Evolutionary conservation across 2,888 invertebrate species (phyloP), one percentile per base, ranked within the genome.

Genomic region (Sinhomidia bicolor): DNA sequence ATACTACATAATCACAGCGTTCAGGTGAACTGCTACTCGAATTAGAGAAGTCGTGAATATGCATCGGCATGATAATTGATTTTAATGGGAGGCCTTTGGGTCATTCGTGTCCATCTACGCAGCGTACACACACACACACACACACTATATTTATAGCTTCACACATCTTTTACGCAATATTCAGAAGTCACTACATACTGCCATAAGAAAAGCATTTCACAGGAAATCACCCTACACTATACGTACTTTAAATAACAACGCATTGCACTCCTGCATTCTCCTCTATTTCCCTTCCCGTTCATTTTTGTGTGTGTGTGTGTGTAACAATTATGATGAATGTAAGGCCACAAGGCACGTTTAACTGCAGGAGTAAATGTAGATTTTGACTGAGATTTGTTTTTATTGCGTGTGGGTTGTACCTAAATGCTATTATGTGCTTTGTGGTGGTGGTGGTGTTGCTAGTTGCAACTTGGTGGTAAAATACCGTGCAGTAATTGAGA

Each of bases 61-160:
- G 36, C 79, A 78, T 80, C 68, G 71, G 80, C 71, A 80, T 36
- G 80, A 86, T 86, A 86, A 86, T 86, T 86, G 86, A 86, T 86
- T 86, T 44, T 86, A 86, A 86, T 86, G 86, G 86, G 86, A 86
- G 86, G 86, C 80, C 80, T 80, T 68, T 23, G 44, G 80, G 86
- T 80, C 62, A 80, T 80, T 78, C 54, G 78, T 78, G 78, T 17
- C 1, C 51, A 4, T 78, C 17, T 5, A 1, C 54, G 10, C 23
- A 47, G n/a, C n/a, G n/a, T n/a, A n/a, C n/a, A n/a, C n/a, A 14
- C 26, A 60, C 6, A 60, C 26, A 60, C 23, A 14, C 26, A 60
- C 6, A 60, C 26, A 60, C 23, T 74, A 6, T 74, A 74, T 74
- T 74, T 74, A 74, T 74, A 74, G 47, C 41, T 41, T 74, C 47